Evolutionary conservation across 2,888 invertebrate genomes (phyloP), one percentile per base, ranked within the genome.

Genomic region (Nomada ruficornis): DNA sequence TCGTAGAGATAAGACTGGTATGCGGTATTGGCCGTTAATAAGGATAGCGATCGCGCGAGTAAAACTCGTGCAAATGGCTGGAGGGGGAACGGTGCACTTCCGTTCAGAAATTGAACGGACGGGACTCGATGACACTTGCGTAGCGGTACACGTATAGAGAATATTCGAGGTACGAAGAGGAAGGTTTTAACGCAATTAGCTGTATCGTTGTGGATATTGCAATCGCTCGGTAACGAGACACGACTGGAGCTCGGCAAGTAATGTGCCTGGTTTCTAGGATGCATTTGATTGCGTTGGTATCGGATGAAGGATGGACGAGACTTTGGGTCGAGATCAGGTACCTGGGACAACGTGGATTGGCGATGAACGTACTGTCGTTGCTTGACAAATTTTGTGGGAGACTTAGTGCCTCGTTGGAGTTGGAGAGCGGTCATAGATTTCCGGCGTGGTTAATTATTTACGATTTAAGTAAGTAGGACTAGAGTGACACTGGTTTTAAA

Each of bases 1-100:
- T 90, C 86, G 89, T 80, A 84, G 82, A 89, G 91, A 91, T 91
- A 89, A 89, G 89, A 79, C 84, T 88, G 91, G 91, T 90, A 92
- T 90, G 89, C 85, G 86, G 88, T 83, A 74, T 77, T 64, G 73
- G 62, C n/a, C 59, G 47, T 62, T 79, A 81, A 86, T 82, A 80
- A 70, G 77, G 64, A 72, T 72, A 74, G 44, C 73, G 73, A 64
- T 62, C 57, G 47, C n/a, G 2, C n/a, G 47, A 50, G 36, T 29
- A 13, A 23, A 65, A 64, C 47, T 18, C 18, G 59, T 44, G 50
- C 50, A 50, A 50, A 10, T 44, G 47, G 26, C 29, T 36, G 36
- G 36, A 36, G 36, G 36, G 29, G 60, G 70, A 70, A 29, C 18
- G 47, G 47, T 44, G 15, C 26, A 73, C 69, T 80, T 83, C 80